Evolutionary conservation across 2,797 vertebrate species (phyloP).

Genomic region (Amazona ochrocephala): DNA sequence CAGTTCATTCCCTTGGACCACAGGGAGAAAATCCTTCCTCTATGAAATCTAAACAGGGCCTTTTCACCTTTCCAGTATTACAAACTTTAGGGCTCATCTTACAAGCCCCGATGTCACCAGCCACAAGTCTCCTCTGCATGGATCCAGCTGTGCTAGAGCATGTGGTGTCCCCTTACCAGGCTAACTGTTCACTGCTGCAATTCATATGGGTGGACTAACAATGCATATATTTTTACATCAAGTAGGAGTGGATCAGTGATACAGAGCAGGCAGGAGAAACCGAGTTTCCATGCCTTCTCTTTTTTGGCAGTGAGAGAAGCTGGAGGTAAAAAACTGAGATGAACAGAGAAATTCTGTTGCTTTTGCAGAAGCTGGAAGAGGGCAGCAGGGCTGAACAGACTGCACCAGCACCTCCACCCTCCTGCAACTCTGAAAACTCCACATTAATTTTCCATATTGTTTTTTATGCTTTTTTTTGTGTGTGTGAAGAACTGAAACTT

Average conservation of each 20-base stretch:
- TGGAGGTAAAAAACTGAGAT: neutral
- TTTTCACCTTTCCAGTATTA: neutral
- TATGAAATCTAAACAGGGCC: neutral
- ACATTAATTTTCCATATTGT: neutral
- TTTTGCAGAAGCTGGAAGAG: neutral
- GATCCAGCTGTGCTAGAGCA: neutral
- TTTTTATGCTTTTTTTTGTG: neutral
- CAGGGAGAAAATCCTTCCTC: neutral
- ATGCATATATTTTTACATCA: neutral
- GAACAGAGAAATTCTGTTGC: neutral
- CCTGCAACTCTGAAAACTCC: neutral
- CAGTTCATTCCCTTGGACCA: neutral
- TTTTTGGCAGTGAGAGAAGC: neutral
- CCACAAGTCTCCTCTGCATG: accelerated
- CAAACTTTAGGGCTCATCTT: neutral
- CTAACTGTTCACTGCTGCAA: neutral
- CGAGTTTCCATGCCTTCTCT: neutral
- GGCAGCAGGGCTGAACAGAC: neutral
- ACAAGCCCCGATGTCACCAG: neutral
- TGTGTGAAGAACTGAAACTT: neutral
- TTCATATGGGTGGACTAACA: neutral
- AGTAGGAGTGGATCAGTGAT: neutral
- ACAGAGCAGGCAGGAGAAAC: neutral
- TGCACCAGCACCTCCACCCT: neutral
- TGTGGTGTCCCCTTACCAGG: neutral